Conservation (phyloP, 2,888 invertebrate species). For the Anodontia alba region DNA sequence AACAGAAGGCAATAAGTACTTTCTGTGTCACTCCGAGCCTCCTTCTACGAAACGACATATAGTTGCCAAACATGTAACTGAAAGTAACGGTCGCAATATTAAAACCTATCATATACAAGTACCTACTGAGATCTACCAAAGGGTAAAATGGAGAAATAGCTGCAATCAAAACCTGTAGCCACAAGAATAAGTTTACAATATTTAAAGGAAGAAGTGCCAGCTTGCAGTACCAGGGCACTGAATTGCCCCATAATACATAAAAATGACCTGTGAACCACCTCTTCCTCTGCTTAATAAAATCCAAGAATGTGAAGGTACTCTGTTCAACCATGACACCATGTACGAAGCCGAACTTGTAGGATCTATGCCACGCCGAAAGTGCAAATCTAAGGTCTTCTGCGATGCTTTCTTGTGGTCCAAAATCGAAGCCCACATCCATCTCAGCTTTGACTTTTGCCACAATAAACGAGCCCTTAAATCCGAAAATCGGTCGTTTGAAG, state of each 20-base stretch:
- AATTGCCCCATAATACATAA: slow-evolving; percentile 13
- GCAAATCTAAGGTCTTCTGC: slow-evolving; percentile 41
- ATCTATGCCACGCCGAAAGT: slow-evolving; percentile 24
- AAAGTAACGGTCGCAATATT: slow-evolving; percentile 22
- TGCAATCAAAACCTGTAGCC: slow-evolving; percentile 16
- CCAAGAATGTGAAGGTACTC: slow-evolving; percentile 31
- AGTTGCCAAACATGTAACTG: slow-evolving; percentile 31
- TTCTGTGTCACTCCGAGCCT: slow-evolving; percentile 1
- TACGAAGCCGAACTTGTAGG: slow-evolving; percentile 29
- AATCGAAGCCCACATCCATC: slow-evolving; percentile 31
- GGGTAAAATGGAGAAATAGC: background rate
- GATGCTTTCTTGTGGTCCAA: slow-evolving; percentile 37
- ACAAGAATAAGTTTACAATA: slow-evolving; percentile 25
- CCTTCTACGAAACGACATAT: slow-evolving; percentile 29
- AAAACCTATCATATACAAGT: slow-evolving; percentile 10
- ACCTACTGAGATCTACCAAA: background rate
- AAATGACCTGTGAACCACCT: slow-evolving; percentile 37
- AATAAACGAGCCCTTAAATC: slow-evolving; percentile 40
- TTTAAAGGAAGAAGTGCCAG: slow-evolving; percentile 20
- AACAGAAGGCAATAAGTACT: background rate
- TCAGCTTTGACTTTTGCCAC: slow-evolving; percentile 24
- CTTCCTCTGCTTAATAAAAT: slow-evolving; percentile 36
- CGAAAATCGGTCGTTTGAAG: slow-evolving; percentile 24
- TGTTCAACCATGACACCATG: slow-evolving; percentile 41
- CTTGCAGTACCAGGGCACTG: slow-evolving; percentile 30